Evolutionary conservation across 2,797 vertebrate species (phyloP).

Genomic region (Chloroceryle amazona): DNA sequence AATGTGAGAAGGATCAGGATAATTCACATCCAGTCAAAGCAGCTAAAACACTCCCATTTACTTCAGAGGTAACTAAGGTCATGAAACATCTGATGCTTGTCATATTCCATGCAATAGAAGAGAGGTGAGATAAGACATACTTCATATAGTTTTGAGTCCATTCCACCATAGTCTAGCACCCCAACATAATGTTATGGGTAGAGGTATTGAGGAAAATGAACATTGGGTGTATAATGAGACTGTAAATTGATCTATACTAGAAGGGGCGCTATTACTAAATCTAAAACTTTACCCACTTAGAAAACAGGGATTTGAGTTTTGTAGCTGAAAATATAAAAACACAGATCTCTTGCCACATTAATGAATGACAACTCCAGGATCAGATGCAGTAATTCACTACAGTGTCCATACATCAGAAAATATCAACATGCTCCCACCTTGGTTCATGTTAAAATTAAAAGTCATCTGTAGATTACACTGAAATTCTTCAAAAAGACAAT

Average conservation of each 20-base stretch:
- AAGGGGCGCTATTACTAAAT: not conserved
- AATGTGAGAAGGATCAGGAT: not conserved
- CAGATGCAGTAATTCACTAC: not conserved
- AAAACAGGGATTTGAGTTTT: not conserved
- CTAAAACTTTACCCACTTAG: not conserved
- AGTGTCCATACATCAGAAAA: not conserved
- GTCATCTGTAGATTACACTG: not conserved
- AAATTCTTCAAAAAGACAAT: not conserved
- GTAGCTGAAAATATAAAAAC: not conserved
- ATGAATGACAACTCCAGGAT: not conserved
- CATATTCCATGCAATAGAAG: not conserved
- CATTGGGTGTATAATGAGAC: not conserved
- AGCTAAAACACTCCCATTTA: not conserved
- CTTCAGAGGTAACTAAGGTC: not conserved
- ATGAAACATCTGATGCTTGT: not conserved
- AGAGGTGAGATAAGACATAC: not conserved
- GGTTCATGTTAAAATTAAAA: not conserved
- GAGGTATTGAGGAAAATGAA: not conserved
- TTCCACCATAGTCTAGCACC: not conserved
- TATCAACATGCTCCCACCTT: not conserved
- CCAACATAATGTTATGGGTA: not conserved
- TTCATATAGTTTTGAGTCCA: not conserved
- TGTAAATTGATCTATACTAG: not conserved
- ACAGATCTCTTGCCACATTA: not conserved
- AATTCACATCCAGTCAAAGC: not conserved